Evolutionary conservation across 2,797 vertebrate genomes (phyloP).

Genomic region (Crenichthys baileyi): DNA sequence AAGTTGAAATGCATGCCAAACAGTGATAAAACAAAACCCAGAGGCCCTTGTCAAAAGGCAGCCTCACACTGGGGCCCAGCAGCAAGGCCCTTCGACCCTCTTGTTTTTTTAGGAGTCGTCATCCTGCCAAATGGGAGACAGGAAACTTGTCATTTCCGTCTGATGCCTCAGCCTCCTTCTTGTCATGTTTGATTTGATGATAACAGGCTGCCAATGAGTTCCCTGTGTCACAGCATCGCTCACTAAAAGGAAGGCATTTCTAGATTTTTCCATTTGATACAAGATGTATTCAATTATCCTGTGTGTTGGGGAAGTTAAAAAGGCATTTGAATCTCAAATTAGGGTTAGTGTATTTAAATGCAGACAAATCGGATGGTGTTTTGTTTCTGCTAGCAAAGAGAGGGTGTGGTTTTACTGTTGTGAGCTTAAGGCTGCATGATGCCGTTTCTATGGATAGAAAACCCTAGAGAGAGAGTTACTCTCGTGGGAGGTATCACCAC

Average conservation of each 20-base stretch:
- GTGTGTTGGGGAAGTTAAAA: constrained; percentile 51
- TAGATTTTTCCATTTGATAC: constrained; percentile 54
- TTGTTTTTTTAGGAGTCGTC: constrained; percentile 59
- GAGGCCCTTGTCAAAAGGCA: constrained; percentile 53
- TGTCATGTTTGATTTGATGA: constrained; percentile 76
- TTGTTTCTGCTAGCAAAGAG: constrained; percentile 36
- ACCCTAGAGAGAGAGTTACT: constrained; percentile 21
- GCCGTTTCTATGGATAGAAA: constrained; percentile 43
- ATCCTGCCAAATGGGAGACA: constrained; percentile 65
- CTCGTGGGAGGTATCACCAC: constrained; percentile 40
- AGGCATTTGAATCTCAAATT: constrained; percentile 75
- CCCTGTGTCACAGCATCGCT: constrained; percentile 54
- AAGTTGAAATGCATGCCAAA: constrained; percentile 68
- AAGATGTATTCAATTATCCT: constrained; percentile 66
- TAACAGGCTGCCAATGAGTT: constrained; percentile 69
- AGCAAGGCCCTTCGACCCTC: constrained; percentile 62
- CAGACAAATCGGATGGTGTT: constrained; percentile 61
- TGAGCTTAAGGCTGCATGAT: constrained; percentile 17
- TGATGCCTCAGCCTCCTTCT: constrained; percentile 64
- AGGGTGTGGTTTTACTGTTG: constrained; percentile 37
- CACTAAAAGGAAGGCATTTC: constrained; percentile 56
- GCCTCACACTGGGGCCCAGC: constrained; percentile 59
- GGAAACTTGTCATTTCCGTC: constrained; percentile 74
- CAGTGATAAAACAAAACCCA: constrained; percentile 72
- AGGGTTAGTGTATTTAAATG: constrained; percentile 70